Evolutionary conservation across 2,113 vertebrate species (phyloP), one percentile per base, ranked within the genome.

Genomic region (Cathartes aura): DNA sequence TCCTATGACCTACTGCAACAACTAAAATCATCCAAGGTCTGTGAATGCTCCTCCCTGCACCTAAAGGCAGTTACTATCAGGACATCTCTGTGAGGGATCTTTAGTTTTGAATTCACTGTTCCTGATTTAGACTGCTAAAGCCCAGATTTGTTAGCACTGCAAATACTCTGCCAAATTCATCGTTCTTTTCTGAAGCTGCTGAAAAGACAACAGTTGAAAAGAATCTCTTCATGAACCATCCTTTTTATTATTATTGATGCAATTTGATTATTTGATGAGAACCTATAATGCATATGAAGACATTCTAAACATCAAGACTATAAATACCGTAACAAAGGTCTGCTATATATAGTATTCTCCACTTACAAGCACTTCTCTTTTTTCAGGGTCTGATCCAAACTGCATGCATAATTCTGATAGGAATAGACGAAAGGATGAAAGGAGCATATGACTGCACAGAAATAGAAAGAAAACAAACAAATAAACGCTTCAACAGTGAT

Each of bases 401-500:
- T 24, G 23, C 78, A 94, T 75, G 70, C 96, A 5, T 90, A 71
- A 67, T 72, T 95, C 55, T 72, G 72, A 56, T 7, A 76, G 67
- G 68, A 93, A 95, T 17, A 75, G 82, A 95, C 7, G 45, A 74
- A 96, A 93, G 56, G 78, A 91, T 82, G 82, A 92, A 92, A 40
- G 24, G 40, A 82, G 66, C 40, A 64, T 53, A 87, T 38, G 89
- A 92, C 63, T 74, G 60, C 91, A 87, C 26, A 32, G 66, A 82
- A 83, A 91, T 43, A 79, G 80, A 94, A 85, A 2, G 34, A 71
- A 96, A 91, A 86, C 82, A 97, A 97, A 96, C 88, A 95, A 95
- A 93, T 42, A 94, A 85, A 87, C 66, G 87, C 43, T 86, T 82
- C 67, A 85, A 55, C 43, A 63, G 85, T 82, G 90, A 74, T 70